Evolutionary conservation across 2,888 invertebrate species (phyloP), one percentile per base, ranked within the genome.

Genomic region (Plebejus anna): DNA sequence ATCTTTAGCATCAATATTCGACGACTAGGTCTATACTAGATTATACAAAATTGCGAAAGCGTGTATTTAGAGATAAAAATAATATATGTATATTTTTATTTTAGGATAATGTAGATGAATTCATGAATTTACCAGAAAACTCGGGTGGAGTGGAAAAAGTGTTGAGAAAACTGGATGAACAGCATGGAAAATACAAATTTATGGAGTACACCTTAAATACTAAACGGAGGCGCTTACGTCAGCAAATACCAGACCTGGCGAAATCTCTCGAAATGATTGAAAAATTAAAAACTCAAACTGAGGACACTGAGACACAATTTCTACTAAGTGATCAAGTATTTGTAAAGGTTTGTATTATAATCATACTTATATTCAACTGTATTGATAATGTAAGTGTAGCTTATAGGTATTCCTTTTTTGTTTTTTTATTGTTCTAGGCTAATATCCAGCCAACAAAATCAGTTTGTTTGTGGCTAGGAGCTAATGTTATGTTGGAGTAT

Each of bases 401-500:
- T n/a, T 55, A 28, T 36, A 22, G 22, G 22, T 22, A 55, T 11
- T 75, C 28, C 57, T 70, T 70, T 75, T 77, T 70, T 70, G 75
- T 47, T 47, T 47, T 47, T 47, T 77, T 70, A 75, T 66, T 81
- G 95, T 97, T 61, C 96, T 42, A 97, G 94, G 98, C 99, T 1
- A 94, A 95, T 83, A 96, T 99, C 81, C 97, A 97, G 80, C 98
- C 98, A 1, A 98, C 98, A 38, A 96, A 98, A 83, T 97, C 96
- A 84, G 98, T 99, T 16, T 97, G 95, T 81, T 89, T 97, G 76
- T 97, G 97, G 97, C 90, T 97, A 76, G 97, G 97, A 70, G 97
- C 99, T 2, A 99, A 99, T 94, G 98, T 99, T 5, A 99, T 99
- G 99, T 92, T 99, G 84, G 99, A 99, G 91, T 99, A 99, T 91